Evolutionary conservation across 2,888 invertebrate species (phyloP), one percentile per base, ranked within the genome.

Genomic region (Zele albiditarsus): DNA sequence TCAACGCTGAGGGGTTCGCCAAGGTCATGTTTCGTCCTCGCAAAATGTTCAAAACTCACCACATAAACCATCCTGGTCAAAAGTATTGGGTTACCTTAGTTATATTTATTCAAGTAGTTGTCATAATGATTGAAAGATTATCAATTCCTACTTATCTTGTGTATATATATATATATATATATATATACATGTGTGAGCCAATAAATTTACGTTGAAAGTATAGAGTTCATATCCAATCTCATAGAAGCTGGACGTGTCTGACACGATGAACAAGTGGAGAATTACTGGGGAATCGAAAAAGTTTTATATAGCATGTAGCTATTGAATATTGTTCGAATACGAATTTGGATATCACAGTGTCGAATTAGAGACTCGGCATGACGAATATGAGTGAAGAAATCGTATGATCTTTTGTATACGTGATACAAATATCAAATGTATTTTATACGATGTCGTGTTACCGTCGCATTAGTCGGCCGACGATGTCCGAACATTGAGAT

Each of bases 51-150:
- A 38, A 28, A 71, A 66, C 66, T 88, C 88, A 87, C 87, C 86
- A 84, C 86, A 89, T 89, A 89, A 89, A 89, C 85, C 85, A 88
- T 87, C 83, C 85, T 75, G 73, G 20, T 78, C 79, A 82, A 83
- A 84, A 84, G 85, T 86, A 86, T 87, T 86, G 82, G 81, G 86
- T 87, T 87, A 86, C 87, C 77, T 57, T 25, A 38, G 70, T 71
- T 46, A 42, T 46, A 71, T 73, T 78, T 74, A 80, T n/a, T n/a
- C n/a, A 75, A 68, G 75, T 73, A 65, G 76, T 69, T 27, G 12
- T 8, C 10, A 27, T 25, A 57, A 71, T 42, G 60, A 49, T 70
- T 63, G 65, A 69, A 63, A 63, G 66, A 63, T 42, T 70, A 14
- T 27, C 25, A 27, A 38, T 57, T 65, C 70, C 42, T 70, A 74